A percentile compares a stretch with the other conserved stretches of the same genome.
Evolutionary conservation across 2,797 vertebrate genomes (phyloP).

Genomic region (Scyliorhinus canicula): DNA sequence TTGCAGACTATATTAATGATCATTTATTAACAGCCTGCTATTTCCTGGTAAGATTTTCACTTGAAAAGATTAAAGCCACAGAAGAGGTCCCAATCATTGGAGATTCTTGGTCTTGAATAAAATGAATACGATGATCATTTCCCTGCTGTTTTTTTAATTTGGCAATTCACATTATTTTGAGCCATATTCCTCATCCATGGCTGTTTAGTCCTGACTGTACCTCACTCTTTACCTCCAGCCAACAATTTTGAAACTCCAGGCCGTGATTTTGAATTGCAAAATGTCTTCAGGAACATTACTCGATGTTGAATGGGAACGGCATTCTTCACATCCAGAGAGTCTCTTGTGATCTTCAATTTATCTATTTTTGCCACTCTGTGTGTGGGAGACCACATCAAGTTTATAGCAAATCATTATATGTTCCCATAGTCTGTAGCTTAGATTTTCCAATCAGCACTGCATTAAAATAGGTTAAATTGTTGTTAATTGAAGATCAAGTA

Average conservation of each 20-base stretch:
- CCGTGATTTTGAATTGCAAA: neutral
- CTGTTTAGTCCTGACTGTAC: neutral
- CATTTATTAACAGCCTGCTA: neutral
- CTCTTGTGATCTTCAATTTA: neutral
- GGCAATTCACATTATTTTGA: neutral
- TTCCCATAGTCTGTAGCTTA: neutral
- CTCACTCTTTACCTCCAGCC: neutral
- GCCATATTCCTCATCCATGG: neutral
- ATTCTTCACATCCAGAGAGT: neutral
- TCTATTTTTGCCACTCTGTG: neutral
- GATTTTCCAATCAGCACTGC: neutral
- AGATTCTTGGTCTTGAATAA: neutral
- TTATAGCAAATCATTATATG: neutral
- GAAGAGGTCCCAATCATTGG: neutral
- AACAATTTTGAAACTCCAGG: no score
- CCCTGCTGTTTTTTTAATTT: neutral
- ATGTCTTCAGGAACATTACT: neutral
- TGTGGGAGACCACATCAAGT: neutral
- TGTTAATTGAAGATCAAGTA: neutral
- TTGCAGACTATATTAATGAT: neutral
- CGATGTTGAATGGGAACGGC: neutral
- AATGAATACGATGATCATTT: neutral
- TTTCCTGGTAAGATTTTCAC: neutral
- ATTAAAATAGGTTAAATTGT: neutral
- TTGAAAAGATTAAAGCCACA: neutral